These are phyloP conservation scores for Drosophila truncata DNA, from an alignment of 1,140 invertebrate genomes.

Conservation along the genomic window DNA sequence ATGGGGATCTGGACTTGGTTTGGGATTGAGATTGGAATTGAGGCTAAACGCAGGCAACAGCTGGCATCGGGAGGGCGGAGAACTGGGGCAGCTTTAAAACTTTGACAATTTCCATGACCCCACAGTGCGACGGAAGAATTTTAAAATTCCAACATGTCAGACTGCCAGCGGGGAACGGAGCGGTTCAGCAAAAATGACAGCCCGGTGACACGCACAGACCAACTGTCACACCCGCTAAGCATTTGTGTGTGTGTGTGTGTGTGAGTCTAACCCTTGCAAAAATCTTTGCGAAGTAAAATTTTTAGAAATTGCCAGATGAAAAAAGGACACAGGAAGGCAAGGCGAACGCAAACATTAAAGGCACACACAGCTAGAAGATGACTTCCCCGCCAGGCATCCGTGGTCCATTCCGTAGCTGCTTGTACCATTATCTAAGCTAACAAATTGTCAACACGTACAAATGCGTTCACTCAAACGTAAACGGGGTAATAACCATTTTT, in stretches of 20 bases:
- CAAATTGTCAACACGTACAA: conserved; percentile 85
- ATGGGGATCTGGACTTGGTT: conserved; percentile 25
- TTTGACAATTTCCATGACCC: conserved; percentile 77
- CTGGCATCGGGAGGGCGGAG: conserved; percentile 36
- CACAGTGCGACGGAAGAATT: conserved; percentile 71
- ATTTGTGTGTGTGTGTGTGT: conserved; percentile 14
- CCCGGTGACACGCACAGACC: conserved; percentile 79
- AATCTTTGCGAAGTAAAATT: conserved; percentile 67
- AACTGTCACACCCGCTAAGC: conserved; percentile 75
- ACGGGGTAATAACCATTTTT: conserved; percentile 85
- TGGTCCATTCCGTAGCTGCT: conserved; percentile 41
- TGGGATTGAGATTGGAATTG: conserved; percentile 22
- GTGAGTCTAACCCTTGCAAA: conserved; percentile 71
- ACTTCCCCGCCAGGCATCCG: conserved; percentile 36
- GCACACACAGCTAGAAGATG: conserved; percentile 62
- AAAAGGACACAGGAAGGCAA: conserved; percentile 28
- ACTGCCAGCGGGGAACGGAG: conserved; percentile 3
- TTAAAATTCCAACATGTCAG: conserved; percentile 77
- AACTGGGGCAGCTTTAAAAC: conserved; percentile 66
- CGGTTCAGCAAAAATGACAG: conserved; percentile 64
- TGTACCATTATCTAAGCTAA: conserved; percentile 81
- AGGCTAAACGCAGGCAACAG: conserved; percentile 67
- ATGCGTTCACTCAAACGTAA: conserved; percentile 85
- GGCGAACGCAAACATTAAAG: conserved; percentile 51
- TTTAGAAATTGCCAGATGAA: conserved; percentile 69